A percentile compares a stretch with the other conserved stretches of the same genome.
Conservation (phyloP, 2,797 vertebrate genomes). For the Simalia tracyae region DNA sequence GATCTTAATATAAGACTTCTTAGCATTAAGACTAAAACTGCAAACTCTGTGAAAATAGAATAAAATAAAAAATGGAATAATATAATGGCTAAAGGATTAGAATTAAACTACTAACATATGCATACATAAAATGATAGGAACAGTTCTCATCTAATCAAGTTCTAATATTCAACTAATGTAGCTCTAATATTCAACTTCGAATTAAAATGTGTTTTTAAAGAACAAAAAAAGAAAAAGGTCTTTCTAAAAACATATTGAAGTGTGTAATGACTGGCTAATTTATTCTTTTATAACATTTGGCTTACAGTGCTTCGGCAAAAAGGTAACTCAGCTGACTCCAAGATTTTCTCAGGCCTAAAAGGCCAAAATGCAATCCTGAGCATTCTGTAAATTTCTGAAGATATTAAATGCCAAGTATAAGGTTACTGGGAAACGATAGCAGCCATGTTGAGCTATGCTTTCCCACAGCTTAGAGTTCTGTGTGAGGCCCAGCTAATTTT, state of each 20-base stretch:
- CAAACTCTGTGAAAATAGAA: background rate
- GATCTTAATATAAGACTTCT: background rate
- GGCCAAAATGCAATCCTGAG: conserved; percentile 76
- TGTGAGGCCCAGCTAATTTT: conserved; percentile 74
- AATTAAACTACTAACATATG: background rate
- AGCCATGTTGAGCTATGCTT: conserved; percentile 80
- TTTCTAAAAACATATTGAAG: conserved; percentile 14
- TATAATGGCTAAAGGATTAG: background rate
- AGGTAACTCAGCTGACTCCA: conserved; percentile 56
- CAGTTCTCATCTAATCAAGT: background rate
- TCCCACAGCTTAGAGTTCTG: conserved; percentile 80
- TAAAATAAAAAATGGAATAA: background rate
- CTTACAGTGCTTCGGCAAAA: conserved; percentile 45
- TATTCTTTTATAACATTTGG: conserved; percentile 45
- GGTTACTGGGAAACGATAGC: conserved; percentile 82
- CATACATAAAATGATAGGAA: background rate
- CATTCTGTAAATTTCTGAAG: conserved; percentile 71
- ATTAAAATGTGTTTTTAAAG: conserved; percentile 27
- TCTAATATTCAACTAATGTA: background rate
- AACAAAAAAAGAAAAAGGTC: background rate
- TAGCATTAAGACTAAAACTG: background rate
- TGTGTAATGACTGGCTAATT: conserved; percentile 32
- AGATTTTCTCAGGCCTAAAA: conserved; percentile 72
- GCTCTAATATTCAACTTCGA: background rate
- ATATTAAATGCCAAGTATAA: conserved; percentile 80